These are phyloP conservation scores for Clostera curtula DNA, from an alignment of 2,888 invertebrate genomes.

Conservation along the genomic window DNA sequence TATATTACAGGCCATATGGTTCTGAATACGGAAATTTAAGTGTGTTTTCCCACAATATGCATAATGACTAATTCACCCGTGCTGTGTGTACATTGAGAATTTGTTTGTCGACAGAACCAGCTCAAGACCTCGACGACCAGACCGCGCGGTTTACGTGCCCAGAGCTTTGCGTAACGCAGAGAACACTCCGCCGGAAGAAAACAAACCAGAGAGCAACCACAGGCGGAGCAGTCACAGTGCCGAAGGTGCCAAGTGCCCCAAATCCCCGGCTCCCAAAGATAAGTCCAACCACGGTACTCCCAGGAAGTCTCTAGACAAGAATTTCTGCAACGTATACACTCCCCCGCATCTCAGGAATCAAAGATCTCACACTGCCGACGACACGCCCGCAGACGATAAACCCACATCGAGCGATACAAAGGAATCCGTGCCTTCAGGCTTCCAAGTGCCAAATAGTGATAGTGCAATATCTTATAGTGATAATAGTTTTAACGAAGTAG, in stretches of 20 bases:
- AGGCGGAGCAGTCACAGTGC: slow-evolving; percentile 38
- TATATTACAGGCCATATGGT: too few species aligned
- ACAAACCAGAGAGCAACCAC: slow-evolving; percentile 26
- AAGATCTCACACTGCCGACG: slow-evolving; percentile 50
- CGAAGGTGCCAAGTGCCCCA: slow-evolving; percentile 45
- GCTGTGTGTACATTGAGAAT: too few species aligned
- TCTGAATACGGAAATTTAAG: too few species aligned
- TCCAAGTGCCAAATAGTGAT: slow-evolving; percentile 72
- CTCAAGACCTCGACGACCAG: slow-evolving; percentile 78
- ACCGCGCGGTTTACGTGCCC: slow-evolving; percentile 87
- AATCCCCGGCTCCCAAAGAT: slow-evolving; percentile 52
- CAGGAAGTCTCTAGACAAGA: slow-evolving; percentile 53
- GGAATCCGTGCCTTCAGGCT: slow-evolving; percentile 60
- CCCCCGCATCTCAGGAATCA: slow-evolving; percentile 65
- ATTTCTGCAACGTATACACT: slow-evolving; percentile 68
- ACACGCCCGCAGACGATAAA: slow-evolving; percentile 40
- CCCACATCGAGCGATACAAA: slow-evolving; percentile 40
- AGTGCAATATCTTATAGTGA: slow-evolving; percentile 68
- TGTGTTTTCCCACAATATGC: too few species aligned
- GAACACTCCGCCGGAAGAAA: slow-evolving; percentile 27
- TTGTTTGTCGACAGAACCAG: slow-evolving; percentile 48
- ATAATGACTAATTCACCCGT: too few species aligned
- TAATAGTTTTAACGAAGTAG: slow-evolving; percentile 58
- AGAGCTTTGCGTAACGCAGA: slow-evolving; percentile 76
- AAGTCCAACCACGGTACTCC: slow-evolving; percentile 55